Conservation (phyloP, 2,113 vertebrate species). For the Meles meles region DNA sequence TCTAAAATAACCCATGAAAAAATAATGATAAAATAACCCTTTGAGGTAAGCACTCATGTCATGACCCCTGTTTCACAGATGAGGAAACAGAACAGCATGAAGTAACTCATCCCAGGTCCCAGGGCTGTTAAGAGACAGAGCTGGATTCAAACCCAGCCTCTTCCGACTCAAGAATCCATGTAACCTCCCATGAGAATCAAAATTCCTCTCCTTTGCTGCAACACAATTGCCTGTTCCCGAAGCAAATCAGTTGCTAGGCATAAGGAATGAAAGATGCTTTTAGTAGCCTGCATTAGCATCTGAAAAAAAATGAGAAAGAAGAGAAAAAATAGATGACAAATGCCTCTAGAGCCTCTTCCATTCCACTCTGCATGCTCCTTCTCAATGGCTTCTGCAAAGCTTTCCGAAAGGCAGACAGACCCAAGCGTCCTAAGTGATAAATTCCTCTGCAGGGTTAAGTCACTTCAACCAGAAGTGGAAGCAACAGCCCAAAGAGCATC, state of each 20-base stretch:
- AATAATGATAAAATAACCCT: neutral
- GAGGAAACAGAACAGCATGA: neutral
- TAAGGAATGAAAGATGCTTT: constrained; percentile 28
- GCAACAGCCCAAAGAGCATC: neutral
- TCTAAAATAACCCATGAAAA: neutral
- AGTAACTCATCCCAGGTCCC: neutral
- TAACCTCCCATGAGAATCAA: neutral
- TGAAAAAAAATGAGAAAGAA: neutral
- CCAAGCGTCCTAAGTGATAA: neutral
- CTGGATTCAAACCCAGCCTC: neutral
- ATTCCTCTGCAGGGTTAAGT: neutral
- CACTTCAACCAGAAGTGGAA: neutral
- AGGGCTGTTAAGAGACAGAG: neutral
- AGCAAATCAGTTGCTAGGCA: neutral
- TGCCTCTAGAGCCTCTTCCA: neutral
- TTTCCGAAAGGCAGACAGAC: neutral
- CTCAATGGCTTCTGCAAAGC: neutral
- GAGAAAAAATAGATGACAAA: neutral
- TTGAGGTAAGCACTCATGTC: neutral
- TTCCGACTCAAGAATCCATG: neutral
- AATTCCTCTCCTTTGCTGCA: neutral
- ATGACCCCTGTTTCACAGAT: neutral
- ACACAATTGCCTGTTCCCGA: neutral
- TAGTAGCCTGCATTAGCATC: neutral
- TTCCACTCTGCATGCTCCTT: neutral